Evolutionary conservation across 1,140 invertebrate genomes (phyloP).

Genomic region (Microplitis demolitor): DNA sequence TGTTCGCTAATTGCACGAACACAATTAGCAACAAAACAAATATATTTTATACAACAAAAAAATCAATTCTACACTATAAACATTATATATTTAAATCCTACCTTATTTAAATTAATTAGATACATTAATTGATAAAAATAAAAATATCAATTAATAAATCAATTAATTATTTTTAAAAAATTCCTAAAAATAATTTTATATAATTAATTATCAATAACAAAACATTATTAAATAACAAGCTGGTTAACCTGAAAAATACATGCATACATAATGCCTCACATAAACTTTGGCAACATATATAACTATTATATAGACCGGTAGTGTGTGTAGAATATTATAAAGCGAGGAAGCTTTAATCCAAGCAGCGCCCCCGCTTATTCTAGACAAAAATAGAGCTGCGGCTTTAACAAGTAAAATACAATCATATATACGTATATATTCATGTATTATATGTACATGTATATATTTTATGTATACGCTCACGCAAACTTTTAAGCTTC

Average conservation of each 20-base stretch:
- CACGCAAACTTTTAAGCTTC: conserved; percentile 3
- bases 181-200: too few species aligned
- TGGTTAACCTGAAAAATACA: background rate
- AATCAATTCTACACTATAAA: background rate
- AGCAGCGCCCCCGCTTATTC: conserved; percentile 50
- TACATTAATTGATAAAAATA: background rate
- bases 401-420: conserved; percentile 32
- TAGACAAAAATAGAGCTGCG: conserved; percentile 50
- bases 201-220: background rate
- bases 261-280: background rate
- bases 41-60: background rate
- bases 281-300: background rate
- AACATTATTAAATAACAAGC: conserved; percentile 9
- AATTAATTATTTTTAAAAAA: background rate
- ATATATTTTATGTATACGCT: background rate
- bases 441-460: background rate
- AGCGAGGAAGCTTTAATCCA: conserved; percentile 43
- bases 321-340: conserved; percentile 32
- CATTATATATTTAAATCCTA: background rate
- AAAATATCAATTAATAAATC: conserved; percentile 19
- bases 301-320: background rate
- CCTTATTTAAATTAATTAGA: conserved; percentile 25
- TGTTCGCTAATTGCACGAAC: background rate
- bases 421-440: too few species aligned
- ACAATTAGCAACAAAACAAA: background rate